A percentile compares a stretch with the other conserved stretches of the same genome.
phyloP scores from a whole-genome alignment of 2,797 vertebrate genomes.

The Amblyopsis hoosieri region DNA sequence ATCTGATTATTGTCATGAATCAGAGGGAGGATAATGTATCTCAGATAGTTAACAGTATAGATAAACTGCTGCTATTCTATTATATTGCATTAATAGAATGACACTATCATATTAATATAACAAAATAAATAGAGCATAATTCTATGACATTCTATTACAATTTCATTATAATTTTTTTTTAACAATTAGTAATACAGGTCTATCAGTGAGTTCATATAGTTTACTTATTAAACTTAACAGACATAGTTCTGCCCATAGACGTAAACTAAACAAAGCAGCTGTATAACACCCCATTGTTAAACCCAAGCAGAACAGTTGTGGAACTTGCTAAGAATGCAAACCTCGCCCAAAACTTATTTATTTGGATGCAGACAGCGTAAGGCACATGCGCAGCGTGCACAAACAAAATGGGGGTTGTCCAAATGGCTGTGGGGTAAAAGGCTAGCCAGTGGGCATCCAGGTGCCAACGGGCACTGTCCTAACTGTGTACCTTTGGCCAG shows the following conservation, averaged over 20 bases:
- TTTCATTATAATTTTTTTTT: not conserved
- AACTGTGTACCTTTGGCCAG: constrained; percentile 80
- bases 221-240: not conserved
- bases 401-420: constrained; percentile 72
- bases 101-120: too few relatives aligned
- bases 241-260: not conserved
- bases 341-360: constrained; percentile 59
- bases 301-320: not conserved
- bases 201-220: not conserved
- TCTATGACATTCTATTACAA: constrained; percentile 15
- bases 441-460: constrained; percentile 78
- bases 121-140: too few relatives aligned
- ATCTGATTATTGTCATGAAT: constrained; percentile 22
- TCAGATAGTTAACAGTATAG: not conserved
- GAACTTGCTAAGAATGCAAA: constrained; percentile 48
- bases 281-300: constrained; percentile 4
- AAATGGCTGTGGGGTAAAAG: constrained; percentile 76
- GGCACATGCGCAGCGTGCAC: constrained; percentile 46
- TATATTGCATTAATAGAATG: too few relatives aligned
- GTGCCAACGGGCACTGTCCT: constrained; percentile 79
- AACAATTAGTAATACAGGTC: not conserved
- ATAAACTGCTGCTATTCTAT: too few relatives aligned
- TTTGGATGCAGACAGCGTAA: constrained; percentile 68
- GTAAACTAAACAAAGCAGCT: not conserved
- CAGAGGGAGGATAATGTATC: not conserved